phyloP scores from a whole-genome alignment of 2,797 vertebrate species.

The Craterocephalus amniculus region DNA sequence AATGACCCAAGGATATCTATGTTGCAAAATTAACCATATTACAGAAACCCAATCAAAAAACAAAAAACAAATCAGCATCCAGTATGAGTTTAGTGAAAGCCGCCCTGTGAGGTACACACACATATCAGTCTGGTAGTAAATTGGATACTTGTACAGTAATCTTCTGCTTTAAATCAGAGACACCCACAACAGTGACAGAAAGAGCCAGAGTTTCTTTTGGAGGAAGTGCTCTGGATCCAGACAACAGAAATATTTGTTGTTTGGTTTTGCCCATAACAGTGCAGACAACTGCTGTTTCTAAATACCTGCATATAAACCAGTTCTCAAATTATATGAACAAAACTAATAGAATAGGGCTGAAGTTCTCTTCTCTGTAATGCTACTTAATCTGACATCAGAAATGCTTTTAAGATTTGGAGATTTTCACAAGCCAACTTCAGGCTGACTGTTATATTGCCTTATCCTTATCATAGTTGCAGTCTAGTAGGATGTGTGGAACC shows the following conservation, averaged over 20 bases:
- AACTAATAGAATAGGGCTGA: neutral
- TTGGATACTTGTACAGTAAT: no score
- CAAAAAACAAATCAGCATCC: neutral
- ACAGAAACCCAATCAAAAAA: no score
- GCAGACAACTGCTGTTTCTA: no score
- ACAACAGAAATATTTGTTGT: no score
- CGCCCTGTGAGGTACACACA: neutral
- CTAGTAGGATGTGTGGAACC: neutral
- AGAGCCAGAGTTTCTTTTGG: no score
- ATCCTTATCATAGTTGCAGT: neutral
- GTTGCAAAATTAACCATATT: neutral
- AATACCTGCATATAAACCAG: no score
- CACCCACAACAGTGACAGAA: no score
- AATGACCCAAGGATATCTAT: no score
- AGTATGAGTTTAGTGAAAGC: neutral
- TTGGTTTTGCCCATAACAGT: no score
- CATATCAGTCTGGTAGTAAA: no score
- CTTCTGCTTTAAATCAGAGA: no score
- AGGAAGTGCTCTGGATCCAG: no score
- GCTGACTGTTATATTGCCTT: neutral
- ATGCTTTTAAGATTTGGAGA: neutral
- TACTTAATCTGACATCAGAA: conserved; percentile 2
- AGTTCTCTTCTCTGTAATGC: conserved; percentile 2
- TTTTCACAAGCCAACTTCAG: neutral
- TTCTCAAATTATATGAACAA: neutral